Base-by-base conservation (phyloP, 2,797 vertebrate species). In the Sebastiscus albofasciatus region DNA sequence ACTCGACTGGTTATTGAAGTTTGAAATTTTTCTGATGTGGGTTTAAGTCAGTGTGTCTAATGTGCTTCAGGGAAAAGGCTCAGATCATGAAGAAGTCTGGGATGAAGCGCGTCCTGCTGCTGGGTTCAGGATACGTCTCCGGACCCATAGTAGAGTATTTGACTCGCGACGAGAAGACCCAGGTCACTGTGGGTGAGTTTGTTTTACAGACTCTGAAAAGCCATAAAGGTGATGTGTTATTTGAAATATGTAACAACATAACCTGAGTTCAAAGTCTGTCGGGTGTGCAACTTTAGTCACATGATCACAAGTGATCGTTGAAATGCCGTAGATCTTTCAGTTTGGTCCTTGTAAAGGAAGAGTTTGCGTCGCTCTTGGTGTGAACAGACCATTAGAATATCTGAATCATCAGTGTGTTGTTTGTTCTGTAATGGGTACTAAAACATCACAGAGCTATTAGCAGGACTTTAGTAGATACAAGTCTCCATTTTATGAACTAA, bases 51-150 rank as follows among this genome's bases (percentile, higher is more conserved):
- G 9, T 9, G 26, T 29, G 46, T 62, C 13, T 74, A 0, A 13
- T 34, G 34, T 81, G 58, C 77, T 64, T 14, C 82, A 96, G 96
- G 84, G 92, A 93, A 55, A 82, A 91, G 16, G 86, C 92, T 54
- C 94, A 95, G 92, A 96, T 96, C 84, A 49, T 96, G 82, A 94
- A 91, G 88, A 95, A 93, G 87, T 31, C 78, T 0, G 95, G 95
- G 46, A 97, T 96, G 94, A 99, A 97, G 93, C 96, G 93, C 1
- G 96, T 99, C 65, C 95, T 99, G 82, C 82, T 99, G 87, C 96
- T 99, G 0, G 99, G 99, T 22, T 97, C 97, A 10, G 99, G 99
- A 16, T 99, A 99, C 6, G 97, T 99, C 72, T 98, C 98, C 18
- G 96, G 94, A 20, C 98, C 99, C 8, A 96, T 99, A 2, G 92